Conservation (phyloP, 2,113 vertebrate species). For the Tetrax tetrax region DNA sequence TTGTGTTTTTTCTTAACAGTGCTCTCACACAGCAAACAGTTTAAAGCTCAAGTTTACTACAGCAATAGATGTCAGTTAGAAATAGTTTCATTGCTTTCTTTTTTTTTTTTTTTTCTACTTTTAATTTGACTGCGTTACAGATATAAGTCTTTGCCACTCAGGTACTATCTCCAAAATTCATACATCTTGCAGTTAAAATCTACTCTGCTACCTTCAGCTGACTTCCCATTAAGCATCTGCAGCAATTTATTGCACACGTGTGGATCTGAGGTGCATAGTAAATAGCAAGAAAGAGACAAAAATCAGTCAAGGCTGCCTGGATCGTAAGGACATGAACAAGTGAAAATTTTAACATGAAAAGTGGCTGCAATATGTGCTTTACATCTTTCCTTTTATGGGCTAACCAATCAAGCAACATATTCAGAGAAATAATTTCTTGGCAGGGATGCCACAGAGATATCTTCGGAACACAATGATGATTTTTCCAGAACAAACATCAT, state of each 20-base stretch:
- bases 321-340: neutral
- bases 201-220: neutral
- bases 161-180: neutral
- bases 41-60: neutral
- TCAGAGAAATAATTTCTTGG: neutral
- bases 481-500: neutral
- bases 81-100: neutral
- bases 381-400: neutral
- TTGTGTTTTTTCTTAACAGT: neutral
- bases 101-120: neutral
- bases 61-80: neutral
- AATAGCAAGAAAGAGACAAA: neutral
- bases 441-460: neutral
- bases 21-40: neutral
- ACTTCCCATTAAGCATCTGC: neutral
- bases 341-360: neutral
- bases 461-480: neutral
- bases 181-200: neutral
- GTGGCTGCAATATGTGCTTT: neutral
- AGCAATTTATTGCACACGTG: neutral
- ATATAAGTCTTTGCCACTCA: neutral
- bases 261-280: neutral
- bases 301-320: neutral
- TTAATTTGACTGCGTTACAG: neutral
- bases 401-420: neutral